Evolutionary conservation across 2,888 invertebrate genomes (phyloP).

Genomic region (Monopis laevigella): DNA sequence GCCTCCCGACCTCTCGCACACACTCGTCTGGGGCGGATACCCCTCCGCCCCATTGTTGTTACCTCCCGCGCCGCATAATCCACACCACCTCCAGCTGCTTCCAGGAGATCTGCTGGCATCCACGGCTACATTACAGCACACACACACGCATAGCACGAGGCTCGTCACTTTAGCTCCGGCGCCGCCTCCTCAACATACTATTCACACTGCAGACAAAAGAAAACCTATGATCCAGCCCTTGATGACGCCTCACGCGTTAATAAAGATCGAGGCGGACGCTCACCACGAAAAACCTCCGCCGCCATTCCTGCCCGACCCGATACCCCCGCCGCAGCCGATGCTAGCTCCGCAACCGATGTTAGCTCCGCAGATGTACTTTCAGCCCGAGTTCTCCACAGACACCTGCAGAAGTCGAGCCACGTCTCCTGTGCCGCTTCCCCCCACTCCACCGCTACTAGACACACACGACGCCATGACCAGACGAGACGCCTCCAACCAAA

Average conservation of each 20-base stretch:
- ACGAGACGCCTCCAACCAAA: constrained; percentile 84
- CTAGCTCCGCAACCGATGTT: constrained; percentile 62
- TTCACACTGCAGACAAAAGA: constrained; percentile 36
- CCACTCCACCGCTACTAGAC: constrained; percentile 37
- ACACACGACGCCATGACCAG: constrained; percentile 71
- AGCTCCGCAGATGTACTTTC: constrained; percentile 67
- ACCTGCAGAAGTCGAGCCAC: constrained; percentile 65
- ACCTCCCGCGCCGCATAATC: constrained; percentile 63
- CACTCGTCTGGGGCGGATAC: constrained; percentile 76
- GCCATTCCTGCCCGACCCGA: constrained; percentile 53
- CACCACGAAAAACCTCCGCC: constrained; percentile 52
- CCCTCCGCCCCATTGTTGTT: constrained; percentile 43
- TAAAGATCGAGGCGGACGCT: constrained; percentile 78
- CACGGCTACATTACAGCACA: constrained; percentile 72
- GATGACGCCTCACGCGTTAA: constrained; percentile 62
- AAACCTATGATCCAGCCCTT: constrained; percentile 60
- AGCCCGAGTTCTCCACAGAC: constrained; percentile 53
- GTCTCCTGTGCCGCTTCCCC: constrained; percentile 71
- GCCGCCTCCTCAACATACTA: constrained; percentile 46
- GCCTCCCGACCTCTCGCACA: constrained; percentile 75
- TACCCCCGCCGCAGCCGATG: constrained; percentile 46
- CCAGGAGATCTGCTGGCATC: constrained; percentile 73
- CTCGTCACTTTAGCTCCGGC: constrained; percentile 73
- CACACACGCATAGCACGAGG: constrained; percentile 74
- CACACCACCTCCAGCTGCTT: constrained; percentile 72